Conservation (phyloP, 2,113 vertebrate genomes). For the Ovis canadensis region DNA sequence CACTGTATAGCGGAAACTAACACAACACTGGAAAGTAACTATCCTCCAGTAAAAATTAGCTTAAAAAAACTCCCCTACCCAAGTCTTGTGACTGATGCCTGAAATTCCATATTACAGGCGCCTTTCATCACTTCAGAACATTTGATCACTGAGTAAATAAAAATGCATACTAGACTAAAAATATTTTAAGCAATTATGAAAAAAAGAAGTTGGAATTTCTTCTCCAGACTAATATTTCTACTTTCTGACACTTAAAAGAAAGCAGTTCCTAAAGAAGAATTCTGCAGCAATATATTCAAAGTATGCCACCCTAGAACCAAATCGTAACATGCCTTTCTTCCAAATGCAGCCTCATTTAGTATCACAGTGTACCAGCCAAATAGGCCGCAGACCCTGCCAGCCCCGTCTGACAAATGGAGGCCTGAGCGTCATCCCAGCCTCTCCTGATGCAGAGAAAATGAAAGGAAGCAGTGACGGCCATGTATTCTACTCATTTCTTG, state of each 20-base stretch:
- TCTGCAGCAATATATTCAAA: not conserved
- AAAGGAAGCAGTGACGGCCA: not conserved
- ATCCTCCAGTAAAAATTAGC: not conserved
- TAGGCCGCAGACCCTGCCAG: not conserved
- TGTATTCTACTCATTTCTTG: not conserved
- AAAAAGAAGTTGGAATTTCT: not conserved
- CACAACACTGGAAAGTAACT: not conserved
- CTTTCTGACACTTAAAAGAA: not conserved
- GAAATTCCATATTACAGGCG: not conserved
- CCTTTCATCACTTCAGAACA: not conserved
- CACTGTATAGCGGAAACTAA: not conserved
- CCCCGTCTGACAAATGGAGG: not conserved
- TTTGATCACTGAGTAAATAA: not conserved
- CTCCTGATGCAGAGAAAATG: not conserved
- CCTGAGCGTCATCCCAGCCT: not conserved
- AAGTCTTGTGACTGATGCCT: not conserved
- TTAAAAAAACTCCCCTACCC: not conserved
- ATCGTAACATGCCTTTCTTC: not conserved
- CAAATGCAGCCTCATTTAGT: not conserved
- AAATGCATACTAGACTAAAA: not conserved
- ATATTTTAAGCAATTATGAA: not conserved
- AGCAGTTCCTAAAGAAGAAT: not conserved
- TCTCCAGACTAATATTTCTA: not conserved
- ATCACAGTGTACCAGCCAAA: not conserved
- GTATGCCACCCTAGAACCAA: not conserved